Evolutionary conservation across 2,797 vertebrate species (phyloP).

Genomic region (Acanthiza pusilla): DNA sequence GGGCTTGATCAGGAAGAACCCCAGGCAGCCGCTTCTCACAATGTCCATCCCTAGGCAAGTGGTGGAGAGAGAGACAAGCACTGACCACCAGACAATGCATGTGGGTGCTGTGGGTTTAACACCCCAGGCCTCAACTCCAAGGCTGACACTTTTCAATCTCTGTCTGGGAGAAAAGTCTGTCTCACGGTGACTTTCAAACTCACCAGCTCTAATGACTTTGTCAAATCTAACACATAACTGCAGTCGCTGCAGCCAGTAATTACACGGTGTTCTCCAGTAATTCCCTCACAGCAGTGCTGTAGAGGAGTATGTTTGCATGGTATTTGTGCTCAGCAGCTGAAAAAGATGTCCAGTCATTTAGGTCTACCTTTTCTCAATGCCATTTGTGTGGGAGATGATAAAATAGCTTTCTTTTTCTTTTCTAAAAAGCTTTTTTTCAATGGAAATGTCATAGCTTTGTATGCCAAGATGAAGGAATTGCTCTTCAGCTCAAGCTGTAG

Average conservation of each 20-base stretch:
- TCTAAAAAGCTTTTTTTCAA: not conserved
- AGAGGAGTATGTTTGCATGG: not conserved
- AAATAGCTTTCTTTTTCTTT: not conserved
- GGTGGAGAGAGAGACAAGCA: not conserved
- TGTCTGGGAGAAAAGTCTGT: not conserved
- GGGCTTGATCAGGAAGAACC: not conserved
- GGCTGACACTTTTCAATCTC: not conserved
- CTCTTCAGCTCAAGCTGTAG: not conserved
- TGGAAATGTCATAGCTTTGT: not conserved
- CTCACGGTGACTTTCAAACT: not conserved
- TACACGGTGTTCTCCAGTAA: not conserved
- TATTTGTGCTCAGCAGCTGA: not conserved
- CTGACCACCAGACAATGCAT: not conserved
- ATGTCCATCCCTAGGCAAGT: accelerated
- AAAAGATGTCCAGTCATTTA: not conserved
- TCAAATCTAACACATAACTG: not conserved
- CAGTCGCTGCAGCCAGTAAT: not conserved
- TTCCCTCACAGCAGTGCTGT: not conserved
- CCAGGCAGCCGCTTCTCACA: not conserved
- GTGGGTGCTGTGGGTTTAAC: not conserved
- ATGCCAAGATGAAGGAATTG: not conserved
- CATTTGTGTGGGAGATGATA: not conserved
- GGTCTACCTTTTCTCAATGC: not conserved
- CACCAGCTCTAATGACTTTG: not conserved
- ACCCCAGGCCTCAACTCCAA: not conserved